Evolutionary conservation across 2,113 vertebrate species (phyloP), one percentile per base, ranked within the genome.

Genomic region (Zingel zingel): DNA sequence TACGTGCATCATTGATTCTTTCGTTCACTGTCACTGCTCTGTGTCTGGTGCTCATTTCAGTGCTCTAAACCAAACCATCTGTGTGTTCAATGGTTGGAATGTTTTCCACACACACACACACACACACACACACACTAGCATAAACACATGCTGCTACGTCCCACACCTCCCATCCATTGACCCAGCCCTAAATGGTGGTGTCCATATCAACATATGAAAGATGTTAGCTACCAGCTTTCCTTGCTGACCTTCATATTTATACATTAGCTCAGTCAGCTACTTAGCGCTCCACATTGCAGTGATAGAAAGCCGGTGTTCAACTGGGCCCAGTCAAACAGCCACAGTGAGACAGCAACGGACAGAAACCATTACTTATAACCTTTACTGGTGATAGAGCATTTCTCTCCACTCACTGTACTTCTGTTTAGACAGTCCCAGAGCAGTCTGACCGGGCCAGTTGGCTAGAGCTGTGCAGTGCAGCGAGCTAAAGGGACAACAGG

Each of bases 51-150:
- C 88, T 93, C 89, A 93, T 94, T 94, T 94, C 88, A 89, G 75
- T 63, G 88, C 90, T 80, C 74, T 93, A 94, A 94, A 88, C 88
- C 88, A 91, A 93, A 93, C 91, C 93, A 94, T 93, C 88, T 94
- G 93, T 88, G 83, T 81, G 75, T 89, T 88, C 83, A 89, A 56
- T 68, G 65, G 84, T 73, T 89, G 88, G 91, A 93, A 93, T 92
- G 86, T 86, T 81, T 78, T 82, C 36, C 64, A 76, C 82, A 81
- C 81, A 77, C 54, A 71, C 76, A 54, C 71, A 67, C 82, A 63
- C 65, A 57, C 70, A 69, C 77, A 72, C 76, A 76, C 78, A 69
- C 43, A 36, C 70, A 77, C 72, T 39, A 9, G 10, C 8, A 43
- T 43, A 10, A 43, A 80, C 76, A 72, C 51, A 75, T 67, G 21